A percentile compares a stretch with the other conserved stretches of the same genome.
These are phyloP conservation scores for Opisthograptis luteolata DNA, from an alignment of 2,888 invertebrate species.

Conservation along the genomic window DNA sequence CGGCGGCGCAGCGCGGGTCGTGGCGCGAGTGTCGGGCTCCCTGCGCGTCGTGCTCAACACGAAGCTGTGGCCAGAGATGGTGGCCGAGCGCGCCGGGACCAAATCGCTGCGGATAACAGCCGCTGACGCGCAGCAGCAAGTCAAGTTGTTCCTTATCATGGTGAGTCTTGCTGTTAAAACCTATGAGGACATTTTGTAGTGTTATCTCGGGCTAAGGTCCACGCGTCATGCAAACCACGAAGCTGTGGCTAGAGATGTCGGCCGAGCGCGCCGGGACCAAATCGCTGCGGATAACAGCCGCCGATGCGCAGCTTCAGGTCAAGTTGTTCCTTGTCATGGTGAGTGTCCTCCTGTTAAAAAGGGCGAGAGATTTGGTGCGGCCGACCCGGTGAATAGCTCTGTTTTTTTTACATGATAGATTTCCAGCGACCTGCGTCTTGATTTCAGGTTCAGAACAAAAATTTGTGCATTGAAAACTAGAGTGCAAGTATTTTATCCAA, in stretches of 20 bases:
- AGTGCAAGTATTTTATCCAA: too few relatives aligned
- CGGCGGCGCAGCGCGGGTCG: constrained; percentile 86
- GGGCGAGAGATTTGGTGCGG: too few relatives aligned
- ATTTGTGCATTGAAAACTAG: too few relatives aligned
- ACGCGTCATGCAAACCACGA: constrained; percentile 96
- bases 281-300: constrained; percentile 94
- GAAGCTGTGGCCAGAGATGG: constrained; percentile 97
- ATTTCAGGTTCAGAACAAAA: too few relatives aligned
- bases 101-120: constrained; percentile 96
- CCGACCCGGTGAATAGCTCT: too few relatives aligned
- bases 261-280: constrained; percentile 94
- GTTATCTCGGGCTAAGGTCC: too few relatives aligned
- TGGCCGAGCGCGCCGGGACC: constrained; percentile 92
- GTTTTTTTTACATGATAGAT: too few relatives aligned
- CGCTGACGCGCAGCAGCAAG: constrained; percentile 91
- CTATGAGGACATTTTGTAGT: too few relatives aligned
- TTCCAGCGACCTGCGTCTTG: too few relatives aligned
- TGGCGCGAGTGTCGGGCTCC: constrained; percentile 95
- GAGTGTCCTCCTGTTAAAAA: too few relatives aligned
- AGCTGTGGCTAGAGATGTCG: constrained; percentile 97
- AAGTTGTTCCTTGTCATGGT: constrained; percentile 95
- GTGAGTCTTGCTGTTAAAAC: too few relatives aligned
- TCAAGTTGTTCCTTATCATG: constrained; percentile 94
- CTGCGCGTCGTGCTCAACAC: constrained; percentile 96
- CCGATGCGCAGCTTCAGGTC: constrained; percentile 91